These are phyloP conservation scores for Chamaetylas fuelleborni DNA, from an alignment of 2,113 vertebrate species.

Conservation along the genomic window DNA sequence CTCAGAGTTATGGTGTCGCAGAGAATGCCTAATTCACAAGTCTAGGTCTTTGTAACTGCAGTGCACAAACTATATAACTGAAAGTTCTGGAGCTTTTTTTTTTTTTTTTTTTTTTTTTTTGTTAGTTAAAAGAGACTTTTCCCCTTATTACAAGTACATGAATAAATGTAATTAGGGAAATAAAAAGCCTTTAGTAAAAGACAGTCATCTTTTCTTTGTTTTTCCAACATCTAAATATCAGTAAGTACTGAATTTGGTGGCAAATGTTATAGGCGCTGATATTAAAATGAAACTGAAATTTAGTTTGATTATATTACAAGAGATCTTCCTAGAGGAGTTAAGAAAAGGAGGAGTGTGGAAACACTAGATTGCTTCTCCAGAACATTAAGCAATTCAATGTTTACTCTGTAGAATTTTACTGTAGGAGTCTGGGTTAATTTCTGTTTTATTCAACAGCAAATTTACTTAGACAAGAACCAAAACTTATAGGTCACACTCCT, in stretches of 20 bases:
- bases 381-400: neutral
- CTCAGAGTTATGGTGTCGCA: neutral
- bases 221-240: neutral
- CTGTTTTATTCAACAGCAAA: neutral
- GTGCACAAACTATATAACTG: neutral
- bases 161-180: neutral
- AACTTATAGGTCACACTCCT: neutral
- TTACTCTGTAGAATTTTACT: neutral
- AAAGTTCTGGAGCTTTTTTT: neutral
- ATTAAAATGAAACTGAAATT: neutral
- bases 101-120: neutral
- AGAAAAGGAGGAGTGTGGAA: neutral
- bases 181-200: neutral
- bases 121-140: neutral
- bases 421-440: neutral
- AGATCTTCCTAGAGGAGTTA: neutral
- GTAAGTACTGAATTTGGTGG: neutral
- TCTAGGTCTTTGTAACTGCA: neutral
- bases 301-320: neutral
- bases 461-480: neutral
- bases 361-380: neutral
- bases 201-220: rapidly evolving
- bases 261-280: neutral
- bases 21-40: neutral
- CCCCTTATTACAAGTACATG: neutral